Conservation (phyloP, 2,888 invertebrate genomes). For the Linnaemya vulpina region DNA sequence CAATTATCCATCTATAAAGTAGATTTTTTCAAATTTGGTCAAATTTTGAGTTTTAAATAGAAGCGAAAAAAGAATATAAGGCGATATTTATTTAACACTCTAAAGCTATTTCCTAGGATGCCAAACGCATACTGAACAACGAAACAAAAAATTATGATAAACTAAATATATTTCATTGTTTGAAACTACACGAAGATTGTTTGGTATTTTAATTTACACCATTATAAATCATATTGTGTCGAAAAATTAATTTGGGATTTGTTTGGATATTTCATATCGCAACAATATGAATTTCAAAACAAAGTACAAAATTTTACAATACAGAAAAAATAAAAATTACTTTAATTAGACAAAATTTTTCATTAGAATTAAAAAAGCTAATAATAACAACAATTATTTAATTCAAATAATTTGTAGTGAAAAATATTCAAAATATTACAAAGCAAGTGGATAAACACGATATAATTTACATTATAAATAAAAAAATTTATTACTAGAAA, state of each 20-base stretch:
- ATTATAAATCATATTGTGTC: slow-evolving; percentile 48
- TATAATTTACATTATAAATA: slow-evolving; percentile 36
- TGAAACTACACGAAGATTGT: too few species aligned
- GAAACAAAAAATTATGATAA: too few species aligned
- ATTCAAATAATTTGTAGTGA: slow-evolving; percentile 16
- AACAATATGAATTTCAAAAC: slow-evolving; percentile 70
- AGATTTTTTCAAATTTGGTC: too few species aligned
- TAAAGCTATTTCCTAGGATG: too few species aligned
- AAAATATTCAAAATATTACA: slow-evolving; percentile 41
- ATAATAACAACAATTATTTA: slow-evolving; percentile 34
- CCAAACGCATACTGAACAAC: too few species aligned
- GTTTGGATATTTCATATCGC: slow-evolving; percentile 70
- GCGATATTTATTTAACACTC: too few species aligned
- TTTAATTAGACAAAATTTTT: slow-evolving; percentile 69
- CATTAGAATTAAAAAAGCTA: slow-evolving; percentile 43
- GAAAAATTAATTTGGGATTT: slow-evolving; percentile 54
- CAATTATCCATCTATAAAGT: too few species aligned
- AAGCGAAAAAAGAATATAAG: too few species aligned
- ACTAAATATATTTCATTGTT: background rate
- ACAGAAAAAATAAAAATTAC: slow-evolving; percentile 55
- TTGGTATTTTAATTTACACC: background rate
- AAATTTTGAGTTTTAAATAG: too few species aligned
- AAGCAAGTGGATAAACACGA: background rate
- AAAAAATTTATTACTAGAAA: slow-evolving; percentile 23
- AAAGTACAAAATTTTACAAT: slow-evolving; percentile 68